These are phyloP conservation scores for Eleginops maclovinus DNA, from an alignment of 2,113 vertebrate genomes.

Conservation along the genomic window DNA sequence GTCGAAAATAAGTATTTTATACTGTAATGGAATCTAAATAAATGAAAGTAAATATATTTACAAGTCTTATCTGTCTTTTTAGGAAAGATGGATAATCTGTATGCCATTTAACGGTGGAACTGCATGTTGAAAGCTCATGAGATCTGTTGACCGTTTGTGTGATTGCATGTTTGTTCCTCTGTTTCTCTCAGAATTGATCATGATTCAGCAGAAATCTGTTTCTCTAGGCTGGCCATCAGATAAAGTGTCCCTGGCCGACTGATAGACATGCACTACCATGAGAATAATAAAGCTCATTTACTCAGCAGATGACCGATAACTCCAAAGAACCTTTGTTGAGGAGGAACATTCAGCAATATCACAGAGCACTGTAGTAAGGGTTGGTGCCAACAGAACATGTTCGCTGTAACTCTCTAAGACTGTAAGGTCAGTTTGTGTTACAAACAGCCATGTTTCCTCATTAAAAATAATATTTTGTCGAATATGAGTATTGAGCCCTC, in stretches of 20 bases:
- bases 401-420: not conserved
- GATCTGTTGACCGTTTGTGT: no score
- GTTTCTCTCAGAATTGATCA: constrained; percentile 42
- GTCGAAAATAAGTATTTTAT: no score
- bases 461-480: not conserved
- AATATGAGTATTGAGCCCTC: not conserved
- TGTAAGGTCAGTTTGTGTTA: not conserved
- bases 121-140: no score
- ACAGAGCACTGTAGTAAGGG: constrained; percentile 63
- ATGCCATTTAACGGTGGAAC: no score
- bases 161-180: constrained; percentile 1
- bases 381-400: constrained; percentile 21
- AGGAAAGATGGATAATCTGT: no score
- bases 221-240: constrained; percentile 76
- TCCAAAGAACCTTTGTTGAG: constrained; percentile 70
- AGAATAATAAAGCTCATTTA: constrained; percentile 83
- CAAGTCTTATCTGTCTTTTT: no score
- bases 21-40: no score
- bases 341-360: constrained; percentile 46
- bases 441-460: not conserved
- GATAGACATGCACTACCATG: constrained; percentile 75
- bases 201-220: constrained; percentile 54
- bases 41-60: no score
- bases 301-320: constrained; percentile 82
- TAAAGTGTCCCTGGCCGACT: constrained; percentile 75